phyloP scores from a whole-genome alignment of 2,888 invertebrate species.

The Azorinus chamasolen region DNA sequence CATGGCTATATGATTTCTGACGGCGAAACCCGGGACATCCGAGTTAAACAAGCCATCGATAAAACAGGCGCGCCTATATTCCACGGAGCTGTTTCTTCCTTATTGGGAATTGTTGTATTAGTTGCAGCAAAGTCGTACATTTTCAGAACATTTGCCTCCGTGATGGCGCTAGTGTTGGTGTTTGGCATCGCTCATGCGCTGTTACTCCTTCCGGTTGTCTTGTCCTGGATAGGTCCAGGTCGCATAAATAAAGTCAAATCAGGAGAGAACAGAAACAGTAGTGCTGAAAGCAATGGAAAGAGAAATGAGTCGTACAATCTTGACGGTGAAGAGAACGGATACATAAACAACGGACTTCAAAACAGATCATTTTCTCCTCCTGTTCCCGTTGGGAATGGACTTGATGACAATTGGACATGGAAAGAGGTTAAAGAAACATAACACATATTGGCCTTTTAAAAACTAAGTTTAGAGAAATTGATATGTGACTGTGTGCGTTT shows the following conservation, averaged over 20 bases:
- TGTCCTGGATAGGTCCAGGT: constrained; percentile 29
- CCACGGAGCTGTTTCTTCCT: constrained; percentile 71
- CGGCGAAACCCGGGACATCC: constrained; percentile 39
- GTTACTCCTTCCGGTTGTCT: constrained; percentile 25
- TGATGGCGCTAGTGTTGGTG: constrained; percentile 24
- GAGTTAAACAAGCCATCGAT: constrained; percentile 59
- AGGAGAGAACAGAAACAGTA: neutral
- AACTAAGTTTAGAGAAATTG: too few relatives aligned
- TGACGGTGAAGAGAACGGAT: too few relatives aligned
- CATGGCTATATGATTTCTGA: constrained; percentile 69
- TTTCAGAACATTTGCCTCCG: constrained; percentile 19
- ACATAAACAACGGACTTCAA: too few relatives aligned
- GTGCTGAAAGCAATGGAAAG: neutral
- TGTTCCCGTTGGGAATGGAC: too few relatives aligned
- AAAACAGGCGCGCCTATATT: constrained; percentile 67
- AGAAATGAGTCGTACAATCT: too few relatives aligned
- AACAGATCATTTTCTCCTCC: too few relatives aligned
- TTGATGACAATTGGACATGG: too few relatives aligned
- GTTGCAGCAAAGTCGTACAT: constrained; percentile 50
- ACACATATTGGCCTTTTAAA: too few relatives aligned
- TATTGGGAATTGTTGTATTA: constrained; percentile 69
- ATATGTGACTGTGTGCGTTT: too few relatives aligned
- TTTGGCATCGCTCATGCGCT: constrained; percentile 39
- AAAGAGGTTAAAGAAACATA: too few relatives aligned
- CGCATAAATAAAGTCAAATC: constrained; percentile 1